Evolutionary conservation across 2,888 invertebrate genomes (phyloP), one percentile per base, ranked within the genome.

Genomic region (Ennomos quercinarius): DNA sequence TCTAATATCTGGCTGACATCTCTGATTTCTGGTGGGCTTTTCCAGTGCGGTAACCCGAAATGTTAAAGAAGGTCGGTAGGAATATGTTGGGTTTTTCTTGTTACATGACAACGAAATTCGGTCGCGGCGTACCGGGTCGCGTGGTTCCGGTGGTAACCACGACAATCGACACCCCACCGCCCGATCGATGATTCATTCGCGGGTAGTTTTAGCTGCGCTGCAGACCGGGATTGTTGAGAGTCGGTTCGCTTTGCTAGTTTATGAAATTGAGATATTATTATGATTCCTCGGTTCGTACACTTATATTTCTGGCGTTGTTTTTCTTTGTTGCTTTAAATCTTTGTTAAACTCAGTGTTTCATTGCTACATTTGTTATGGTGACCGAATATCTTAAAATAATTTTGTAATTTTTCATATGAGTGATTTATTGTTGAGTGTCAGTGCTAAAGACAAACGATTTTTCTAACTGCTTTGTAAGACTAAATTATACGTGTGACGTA

Each of bases 191-290:
- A 76, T 74, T 82, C 81, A 86, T 80, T 81, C 61, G 70, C 57
- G 74, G 60, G 64, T 61, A 64, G 69, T 66, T 64, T 66, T 63
- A 67, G 69, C 70, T 72, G 72, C 72, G 76, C 77, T 77, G 78
- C 70, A 67, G 71, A 67, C 59, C 48, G 68, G 68, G 67, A 62
- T 70, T 73, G 70, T 74, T 64, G 67, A 69, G 69, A 64, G 58
- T 61, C 57, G 46, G 57, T 57, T 66, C 59, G 63, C 55, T 64
- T 57, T 52, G 65, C 74, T 54, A 64, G 78, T 89, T 80, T 74
- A 90, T 91, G 90, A 88, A 86, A 84, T 80, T 92, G 66, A 78
- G 85, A 70, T 90, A 91, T 72, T 91, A 85, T 77, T 91, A 91
- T 74, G 91, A 91, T 72, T 81, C 89, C 53, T 83, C 91, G 87